phyloP scores from a whole-genome alignment of 1,140 invertebrate genomes.

The Diorhabda sublineata region DNA sequence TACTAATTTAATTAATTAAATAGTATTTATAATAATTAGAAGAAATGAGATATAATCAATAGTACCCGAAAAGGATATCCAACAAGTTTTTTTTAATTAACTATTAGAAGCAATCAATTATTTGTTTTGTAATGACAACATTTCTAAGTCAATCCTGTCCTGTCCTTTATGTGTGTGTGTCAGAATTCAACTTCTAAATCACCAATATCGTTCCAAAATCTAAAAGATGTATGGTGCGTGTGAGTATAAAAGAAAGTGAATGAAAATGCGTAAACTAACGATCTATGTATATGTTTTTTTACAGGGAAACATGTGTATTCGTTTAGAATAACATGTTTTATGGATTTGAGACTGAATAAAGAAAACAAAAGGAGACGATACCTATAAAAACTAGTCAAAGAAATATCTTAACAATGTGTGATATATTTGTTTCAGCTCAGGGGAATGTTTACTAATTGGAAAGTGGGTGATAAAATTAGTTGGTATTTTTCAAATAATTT shows the following conservation, averaged over 20 bases:
- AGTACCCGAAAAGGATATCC: neutral
- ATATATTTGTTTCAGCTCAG: no score
- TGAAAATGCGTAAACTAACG: slow-evolving; percentile 10
- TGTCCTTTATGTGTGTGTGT: neutral
- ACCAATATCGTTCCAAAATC: slow-evolving; percentile 6
- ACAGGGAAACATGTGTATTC: slow-evolving; percentile 11
- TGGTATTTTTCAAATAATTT: no score
- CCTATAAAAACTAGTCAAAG: neutral
- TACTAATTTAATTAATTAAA: no score
- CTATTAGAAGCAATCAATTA: neutral
- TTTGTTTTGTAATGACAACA: neutral
- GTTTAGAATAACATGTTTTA: slow-evolving; percentile 13
- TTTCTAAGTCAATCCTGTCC: neutral
- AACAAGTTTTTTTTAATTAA: neutral
- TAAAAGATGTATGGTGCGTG: slow-evolving; percentile 3
- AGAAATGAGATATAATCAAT: no score
- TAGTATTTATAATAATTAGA: no score
- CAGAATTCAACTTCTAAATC: slow-evolving; percentile 6
- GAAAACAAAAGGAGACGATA: slow-evolving; percentile 1
- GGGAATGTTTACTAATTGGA: no score
- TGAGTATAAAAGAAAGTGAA: slow-evolving; percentile 6
- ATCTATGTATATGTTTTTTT: slow-evolving; percentile 8
- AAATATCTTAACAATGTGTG: no score
- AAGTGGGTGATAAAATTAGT: no score
- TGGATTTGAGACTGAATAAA: neutral